Conservation (phyloP, 2,888 invertebrate genomes). For the Corbicula japonica region DNA sequence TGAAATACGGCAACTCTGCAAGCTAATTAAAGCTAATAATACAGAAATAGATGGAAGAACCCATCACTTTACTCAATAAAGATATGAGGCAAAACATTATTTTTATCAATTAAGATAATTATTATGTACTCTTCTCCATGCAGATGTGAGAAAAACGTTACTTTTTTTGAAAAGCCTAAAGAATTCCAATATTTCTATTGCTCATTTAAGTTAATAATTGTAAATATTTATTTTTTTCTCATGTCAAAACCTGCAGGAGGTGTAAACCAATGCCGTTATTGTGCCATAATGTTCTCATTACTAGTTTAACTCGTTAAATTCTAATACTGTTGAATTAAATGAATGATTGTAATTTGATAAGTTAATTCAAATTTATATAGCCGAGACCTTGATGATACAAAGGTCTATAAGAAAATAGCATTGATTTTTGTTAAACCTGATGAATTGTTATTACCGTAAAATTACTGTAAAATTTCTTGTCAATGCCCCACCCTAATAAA, state of each 20-base stretch:
- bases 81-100: neutral
- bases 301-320: constrained; percentile 9
- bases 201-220: neutral
- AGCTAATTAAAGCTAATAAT: no score
- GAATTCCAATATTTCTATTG: neutral
- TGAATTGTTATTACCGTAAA: no score
- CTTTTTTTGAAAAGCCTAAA: neutral
- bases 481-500: no score
- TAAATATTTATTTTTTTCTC: neutral
- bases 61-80: no score
- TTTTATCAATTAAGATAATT: neutral
- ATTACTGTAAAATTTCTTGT: no score
- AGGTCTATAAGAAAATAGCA: neutral
- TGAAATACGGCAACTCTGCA: no score
- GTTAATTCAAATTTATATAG: constrained; percentile 2
- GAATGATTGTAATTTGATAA: constrained; percentile 6
- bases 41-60: no score
- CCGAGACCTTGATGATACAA: constrained; percentile 6
- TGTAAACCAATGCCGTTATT: neutral
- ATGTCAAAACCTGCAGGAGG: neutral
- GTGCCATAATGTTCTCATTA: neutral
- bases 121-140: neutral
- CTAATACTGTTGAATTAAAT: constrained; percentile 9
- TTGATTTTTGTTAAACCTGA: constrained; percentile 20
- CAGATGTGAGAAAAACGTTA: neutral